These are phyloP conservation scores for Intellagama lesueurii DNA, from an alignment of 2,797 vertebrate genomes.

Conservation along the genomic window DNA sequence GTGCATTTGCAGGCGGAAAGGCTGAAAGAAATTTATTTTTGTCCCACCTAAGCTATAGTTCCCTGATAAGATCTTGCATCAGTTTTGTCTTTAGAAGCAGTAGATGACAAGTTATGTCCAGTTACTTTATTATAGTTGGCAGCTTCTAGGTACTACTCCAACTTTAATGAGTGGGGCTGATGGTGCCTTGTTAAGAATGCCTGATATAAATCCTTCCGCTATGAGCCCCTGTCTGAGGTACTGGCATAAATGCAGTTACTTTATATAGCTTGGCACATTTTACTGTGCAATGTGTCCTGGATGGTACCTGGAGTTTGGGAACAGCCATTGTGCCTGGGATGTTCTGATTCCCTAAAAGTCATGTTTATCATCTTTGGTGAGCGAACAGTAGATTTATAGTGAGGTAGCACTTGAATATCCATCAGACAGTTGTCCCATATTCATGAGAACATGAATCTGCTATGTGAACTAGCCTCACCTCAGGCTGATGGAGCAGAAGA, in stretches of 20 bases:
- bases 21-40: no score
- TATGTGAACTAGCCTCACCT: no score
- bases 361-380: no score
- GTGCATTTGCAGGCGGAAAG: no score
- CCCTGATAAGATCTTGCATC: not conserved
- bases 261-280: not conserved
- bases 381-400: no score
- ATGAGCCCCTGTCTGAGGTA: not conserved
- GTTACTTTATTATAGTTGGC: not conserved
- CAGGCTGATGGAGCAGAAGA: not conserved
- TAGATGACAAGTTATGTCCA: not conserved
- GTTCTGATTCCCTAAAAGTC: no score
- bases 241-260: not conserved
- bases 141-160: not conserved
- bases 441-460: not conserved
- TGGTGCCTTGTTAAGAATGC: not conserved
- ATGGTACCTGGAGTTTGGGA: not conserved
- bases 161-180: not conserved
- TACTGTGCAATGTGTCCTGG: not conserved
- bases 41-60: not conserved
- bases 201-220: not conserved
- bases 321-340: no score
- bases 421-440: not conserved
- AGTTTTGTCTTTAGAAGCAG: not conserved
- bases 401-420: not conserved